A percentile compares a stretch with the other conserved stretches of the same genome.
These are phyloP conservation scores for Orius insidiosus DNA, from an alignment of 1,140 invertebrate genomes.

Conservation along the genomic window DNA sequence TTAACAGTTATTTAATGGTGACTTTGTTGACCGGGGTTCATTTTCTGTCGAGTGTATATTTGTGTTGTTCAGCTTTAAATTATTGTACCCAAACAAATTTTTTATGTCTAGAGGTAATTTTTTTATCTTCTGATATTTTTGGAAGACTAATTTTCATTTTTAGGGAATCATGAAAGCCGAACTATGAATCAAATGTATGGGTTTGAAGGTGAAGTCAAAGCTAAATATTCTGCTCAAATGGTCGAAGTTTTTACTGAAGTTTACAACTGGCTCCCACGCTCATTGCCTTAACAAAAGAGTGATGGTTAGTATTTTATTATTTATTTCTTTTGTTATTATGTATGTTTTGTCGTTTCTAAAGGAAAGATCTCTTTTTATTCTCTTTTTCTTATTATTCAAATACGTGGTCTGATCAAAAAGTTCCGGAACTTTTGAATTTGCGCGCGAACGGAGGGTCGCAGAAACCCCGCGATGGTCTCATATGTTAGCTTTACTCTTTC, in stretches of 20 bases:
- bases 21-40: slow-evolving; percentile 97
- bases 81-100: slow-evolving; percentile 93
- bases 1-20: slow-evolving; percentile 96
- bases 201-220: slow-evolving; percentile 93
- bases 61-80: slow-evolving; percentile 90
- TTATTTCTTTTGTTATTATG: too few relatives aligned
- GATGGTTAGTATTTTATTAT: too few relatives aligned
- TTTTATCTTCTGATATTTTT: too few relatives aligned
- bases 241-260: slow-evolving; percentile 94
- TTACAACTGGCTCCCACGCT: slow-evolving; percentile 90
- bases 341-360: too few relatives aligned
- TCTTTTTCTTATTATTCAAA: too few relatives aligned
- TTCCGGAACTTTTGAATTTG: too few relatives aligned
- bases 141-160: too few relatives aligned
- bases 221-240: slow-evolving; percentile 89
- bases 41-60: slow-evolving; percentile 99
- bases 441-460: too few relatives aligned
- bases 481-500: too few relatives aligned
- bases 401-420: too few relatives aligned
- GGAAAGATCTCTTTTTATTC: too few relatives aligned
- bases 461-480: too few relatives aligned
- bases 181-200: slow-evolving; percentile 99
- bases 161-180: slow-evolving; percentile 96
- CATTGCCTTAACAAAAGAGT: slow-evolving; percentile 89
- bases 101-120: slow-evolving; percentile 96